Base-by-base conservation (phyloP, 2,797 vertebrate genomes). In the Leptatherina wallacei region DNA sequence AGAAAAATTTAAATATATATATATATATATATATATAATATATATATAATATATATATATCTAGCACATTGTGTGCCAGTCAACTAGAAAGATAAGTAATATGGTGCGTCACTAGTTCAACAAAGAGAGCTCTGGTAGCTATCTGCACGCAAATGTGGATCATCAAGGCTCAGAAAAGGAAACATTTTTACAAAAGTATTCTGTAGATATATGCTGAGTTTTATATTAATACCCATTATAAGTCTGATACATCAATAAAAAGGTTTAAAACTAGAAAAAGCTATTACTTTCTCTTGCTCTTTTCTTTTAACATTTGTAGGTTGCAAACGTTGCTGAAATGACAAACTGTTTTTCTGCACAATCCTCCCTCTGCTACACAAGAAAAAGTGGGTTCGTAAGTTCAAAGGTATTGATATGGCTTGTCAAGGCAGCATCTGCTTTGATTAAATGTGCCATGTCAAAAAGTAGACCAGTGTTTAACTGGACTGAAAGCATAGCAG, bases 321-420 rank as follows among this genome's bases (percentile, higher is more conserved):
- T 22, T 63, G 32, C 18, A 62, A 71, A 59, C 6, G 1, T 24
- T 54, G 3, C 9, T 32, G 44, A 56, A 60, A 65, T 27, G 4
- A 68, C 0, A 24, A 40, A 70, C n/a, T 32, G 51, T 65, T 57
- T 27, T 14, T 5, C 29, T 33, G 62, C 20, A 54, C 2, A 32
- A 13, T 11, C 40, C 56, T 22, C 51, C 63, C 24, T 55, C 36
- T 12, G 51, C 51, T 61, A 35, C 61, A 72, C 36, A 38, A 9
- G 2, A 59, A 32, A 22, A 36, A 66, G 64, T 69, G 0, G 4
- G 1, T 44, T 51, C 58, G 51, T 29, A 52, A 44, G 24, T 59
- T 71, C 27, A 51, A 66, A 20, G n/a, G 32, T 66, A 83, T 83
- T 9, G 24, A 61, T 87, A 89, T 89, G 85, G 88, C 90, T 92